Conservation (phyloP, 2,113 vertebrate species). For the Saimiri boliviensis region DNA sequence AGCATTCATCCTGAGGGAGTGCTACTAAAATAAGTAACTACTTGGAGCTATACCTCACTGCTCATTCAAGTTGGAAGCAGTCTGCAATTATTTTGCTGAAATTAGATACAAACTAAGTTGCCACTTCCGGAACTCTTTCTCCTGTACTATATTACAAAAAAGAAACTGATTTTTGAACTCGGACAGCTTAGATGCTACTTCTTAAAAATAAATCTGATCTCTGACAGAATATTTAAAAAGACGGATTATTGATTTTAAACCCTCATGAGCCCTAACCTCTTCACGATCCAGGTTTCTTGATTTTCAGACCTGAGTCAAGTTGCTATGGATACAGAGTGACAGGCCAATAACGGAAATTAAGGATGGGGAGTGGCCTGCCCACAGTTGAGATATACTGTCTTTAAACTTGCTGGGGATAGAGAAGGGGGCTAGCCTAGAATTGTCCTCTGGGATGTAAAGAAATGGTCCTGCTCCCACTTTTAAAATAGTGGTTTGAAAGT, state of each 20-base stretch:
- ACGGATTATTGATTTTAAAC: background rate
- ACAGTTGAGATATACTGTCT: background rate
- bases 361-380: background rate
- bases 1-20: conserved; percentile 52
- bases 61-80: conserved; percentile 62
- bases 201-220: background rate
- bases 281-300: background rate
- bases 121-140: conserved; percentile 61
- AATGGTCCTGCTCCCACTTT: background rate
- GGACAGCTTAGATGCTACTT: background rate
- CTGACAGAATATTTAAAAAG: background rate
- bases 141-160: background rate
- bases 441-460: no score
- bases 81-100: conserved; percentile 63
- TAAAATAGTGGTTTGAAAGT: background rate
- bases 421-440: background rate
- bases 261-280: background rate
- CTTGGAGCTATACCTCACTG: conserved; percentile 44
- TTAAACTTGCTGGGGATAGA: background rate
- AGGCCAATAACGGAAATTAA: background rate
- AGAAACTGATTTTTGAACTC: background rate
- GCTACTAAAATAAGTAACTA: conserved; percentile 62
- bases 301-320: background rate
- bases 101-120: conserved; percentile 59
- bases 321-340: background rate